Conservation (phyloP, 2,888 invertebrate genomes). For the Aleiodes alternator region DNA sequence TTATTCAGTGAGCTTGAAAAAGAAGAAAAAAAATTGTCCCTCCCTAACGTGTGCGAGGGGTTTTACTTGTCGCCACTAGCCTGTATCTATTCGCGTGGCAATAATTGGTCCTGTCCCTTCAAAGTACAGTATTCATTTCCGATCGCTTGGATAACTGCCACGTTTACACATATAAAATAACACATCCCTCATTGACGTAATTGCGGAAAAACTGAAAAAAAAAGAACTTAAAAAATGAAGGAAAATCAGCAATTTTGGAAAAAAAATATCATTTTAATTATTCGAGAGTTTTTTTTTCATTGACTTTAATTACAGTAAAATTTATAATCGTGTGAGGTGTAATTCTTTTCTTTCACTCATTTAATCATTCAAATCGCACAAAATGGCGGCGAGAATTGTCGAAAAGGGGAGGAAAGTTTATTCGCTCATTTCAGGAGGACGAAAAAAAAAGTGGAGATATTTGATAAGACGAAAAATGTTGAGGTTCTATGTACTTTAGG, state of each 20-base stretch:
- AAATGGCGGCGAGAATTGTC: too few relatives aligned
- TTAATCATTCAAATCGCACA: too few relatives aligned
- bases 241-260: not conserved
- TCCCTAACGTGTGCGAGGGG: constrained; percentile 35
- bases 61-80: constrained; percentile 5
- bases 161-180: constrained; percentile 26
- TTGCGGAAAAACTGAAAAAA: constrained; percentile 47
- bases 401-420: too few relatives aligned
- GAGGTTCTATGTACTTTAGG: not conserved
- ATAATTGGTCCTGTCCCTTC: constrained; percentile 49
- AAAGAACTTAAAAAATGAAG: constrained; percentile 14
- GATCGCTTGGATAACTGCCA: constrained; percentile 35
- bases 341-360: too few relatives aligned
- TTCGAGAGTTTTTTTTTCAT: not conserved
- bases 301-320: not conserved
- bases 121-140: constrained; percentile 36
- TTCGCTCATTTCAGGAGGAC: too few relatives aligned
- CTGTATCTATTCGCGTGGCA: constrained; percentile 45
- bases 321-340: not conserved
- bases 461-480: too few relatives aligned
- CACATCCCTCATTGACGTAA: constrained; percentile 45
- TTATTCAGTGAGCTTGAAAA: constrained; percentile 52
- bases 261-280: not conserved
- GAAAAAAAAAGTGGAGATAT: too few relatives aligned
- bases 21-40: constrained; percentile 48